Evolutionary conservation across 2,888 invertebrate genomes (phyloP).

Genomic region (Platynereis dumerilii): DNA sequence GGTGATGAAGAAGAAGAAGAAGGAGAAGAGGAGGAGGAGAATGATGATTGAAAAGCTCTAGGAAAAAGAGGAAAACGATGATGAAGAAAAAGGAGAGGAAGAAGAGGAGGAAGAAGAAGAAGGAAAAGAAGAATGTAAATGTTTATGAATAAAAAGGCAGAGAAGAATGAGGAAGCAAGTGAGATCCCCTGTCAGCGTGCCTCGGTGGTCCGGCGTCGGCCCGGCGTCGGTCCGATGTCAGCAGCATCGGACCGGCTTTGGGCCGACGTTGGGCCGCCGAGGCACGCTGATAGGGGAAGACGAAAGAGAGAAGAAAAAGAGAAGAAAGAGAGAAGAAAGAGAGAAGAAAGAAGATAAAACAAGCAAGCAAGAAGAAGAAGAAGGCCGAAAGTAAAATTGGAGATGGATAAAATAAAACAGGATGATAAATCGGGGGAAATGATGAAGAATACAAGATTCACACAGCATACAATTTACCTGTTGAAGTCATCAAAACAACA

Average conservation of each 20-base stretch:
- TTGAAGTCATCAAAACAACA: too few relatives aligned
- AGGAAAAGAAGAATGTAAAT: neutral
- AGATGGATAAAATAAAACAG: neutral
- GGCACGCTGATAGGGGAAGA: too few relatives aligned
- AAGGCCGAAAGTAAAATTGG: neutral
- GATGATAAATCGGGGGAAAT: neutral
- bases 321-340: neutral
- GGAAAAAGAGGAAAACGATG: neutral
- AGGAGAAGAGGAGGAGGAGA: neutral
- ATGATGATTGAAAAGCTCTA: neutral
- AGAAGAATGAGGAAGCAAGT: neutral
- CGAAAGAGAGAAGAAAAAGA: neutral
- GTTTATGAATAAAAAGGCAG: neutral
- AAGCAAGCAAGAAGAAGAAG: neutral
- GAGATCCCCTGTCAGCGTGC: neutral
- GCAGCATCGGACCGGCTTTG: too few relatives aligned
- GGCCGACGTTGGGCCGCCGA: too few relatives aligned
- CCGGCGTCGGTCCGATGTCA: too few relatives aligned
- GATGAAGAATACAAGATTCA: neutral
- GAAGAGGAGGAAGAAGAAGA: neutral
- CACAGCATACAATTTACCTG: too few relatives aligned
- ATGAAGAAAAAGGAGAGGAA: neutral
- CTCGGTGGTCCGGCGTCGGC: too few relatives aligned
- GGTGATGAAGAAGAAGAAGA: neutral
- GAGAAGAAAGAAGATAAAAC: too few relatives aligned